Base-by-base conservation (phyloP, 2,888 invertebrate species). In the Caenorhabditis plicata region DNA sequence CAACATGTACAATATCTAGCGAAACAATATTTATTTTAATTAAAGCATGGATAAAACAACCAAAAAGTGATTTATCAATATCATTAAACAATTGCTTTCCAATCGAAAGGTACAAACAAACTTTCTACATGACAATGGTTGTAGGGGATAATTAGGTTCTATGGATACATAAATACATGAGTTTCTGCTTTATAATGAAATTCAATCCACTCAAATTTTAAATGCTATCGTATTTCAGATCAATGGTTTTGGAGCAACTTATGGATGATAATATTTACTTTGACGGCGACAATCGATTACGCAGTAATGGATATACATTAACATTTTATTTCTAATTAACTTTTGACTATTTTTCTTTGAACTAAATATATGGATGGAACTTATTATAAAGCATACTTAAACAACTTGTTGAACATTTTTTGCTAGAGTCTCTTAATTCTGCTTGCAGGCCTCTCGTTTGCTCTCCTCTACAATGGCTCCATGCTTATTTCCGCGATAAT, bases 401-500 rank as follows among this genome's bases (percentile, higher is more conserved):
- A n/a, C n/a, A n/a, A n/a, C n/a, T n/a, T n/a, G n/a, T n/a, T n/a
- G n/a, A n/a, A n/a, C n/a, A n/a, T n/a, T n/a, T n/a, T n/a, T n/a
- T n/a, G n/a, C n/a, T n/a, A n/a, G n/a, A n/a, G n/a, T n/a, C n/a
- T n/a, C n/a, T n/a, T n/a, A n/a, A n/a, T n/a, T n/a, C n/a, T n/a
- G n/a, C n/a, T n/a, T n/a, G n/a, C n/a, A n/a, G n/a, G n/a, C n/a
- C n/a, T n/a, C n/a, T n/a, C n/a, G n/a, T n/a, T n/a, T n/a, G n/a
- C n/a, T n/a, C n/a, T n/a, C n/a, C n/a, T n/a, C n/a, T n/a, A n/a
- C n/a, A n/a, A n/a, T n/a, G n/a, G n/a, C n/a, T n/a, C n/a, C n/a
- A n/a, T n/a, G n/a, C n/a, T n/a, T n/a, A n/a, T n/a, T 49, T n/a
- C 63, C 66, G 1, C 55, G 41, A 45, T 75, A 75, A 50, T 76